Evolutionary conservation across 2,797 vertebrate genomes (phyloP).

Genomic region (Myoxocephalus aenaeus): DNA sequence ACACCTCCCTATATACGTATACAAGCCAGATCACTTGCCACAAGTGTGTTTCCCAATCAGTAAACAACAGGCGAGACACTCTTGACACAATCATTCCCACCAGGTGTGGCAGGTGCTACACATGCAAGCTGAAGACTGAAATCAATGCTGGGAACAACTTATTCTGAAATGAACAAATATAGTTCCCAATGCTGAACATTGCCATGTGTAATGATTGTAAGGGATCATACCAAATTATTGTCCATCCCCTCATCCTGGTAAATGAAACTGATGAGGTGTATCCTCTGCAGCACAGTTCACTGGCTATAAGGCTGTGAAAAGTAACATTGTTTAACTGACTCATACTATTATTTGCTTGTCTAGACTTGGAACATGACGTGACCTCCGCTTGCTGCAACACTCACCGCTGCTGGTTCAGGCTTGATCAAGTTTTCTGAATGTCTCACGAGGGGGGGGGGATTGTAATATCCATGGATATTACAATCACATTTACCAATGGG

Average conservation of each 20-base stretch:
- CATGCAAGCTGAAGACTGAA: not conserved
- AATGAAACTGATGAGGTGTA: not conserved
- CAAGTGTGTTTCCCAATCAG: constrained; percentile 33
- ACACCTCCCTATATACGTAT: not conserved
- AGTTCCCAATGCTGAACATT: not conserved
- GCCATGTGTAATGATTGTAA: not conserved
- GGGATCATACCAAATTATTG: not conserved
- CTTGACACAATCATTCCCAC: constrained; percentile 17
- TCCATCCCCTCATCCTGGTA: not conserved
- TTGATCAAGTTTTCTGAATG: constrained; percentile 13
- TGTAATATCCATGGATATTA: too few species aligned
- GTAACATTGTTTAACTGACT: constrained; percentile 35
- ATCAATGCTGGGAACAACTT: not conserved
- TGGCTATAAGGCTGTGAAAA: constrained; percentile 11
- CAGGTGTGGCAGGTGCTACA: constrained; percentile 20
- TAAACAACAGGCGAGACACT: constrained; percentile 25
- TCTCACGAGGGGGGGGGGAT: too few species aligned
- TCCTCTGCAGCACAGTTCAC: not conserved
- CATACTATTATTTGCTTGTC: constrained; percentile 46
- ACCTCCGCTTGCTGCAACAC: constrained; percentile 21
- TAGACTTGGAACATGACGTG: constrained; percentile 32
- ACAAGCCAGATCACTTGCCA: not conserved
- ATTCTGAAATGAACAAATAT: not conserved
- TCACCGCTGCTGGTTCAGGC: constrained; percentile 13
- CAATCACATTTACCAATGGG: too few species aligned